phyloP scores from a whole-genome alignment of 30 jellyfish, hydroid and myxozoan genomes.

The Turritopsis rubra region DNA sequence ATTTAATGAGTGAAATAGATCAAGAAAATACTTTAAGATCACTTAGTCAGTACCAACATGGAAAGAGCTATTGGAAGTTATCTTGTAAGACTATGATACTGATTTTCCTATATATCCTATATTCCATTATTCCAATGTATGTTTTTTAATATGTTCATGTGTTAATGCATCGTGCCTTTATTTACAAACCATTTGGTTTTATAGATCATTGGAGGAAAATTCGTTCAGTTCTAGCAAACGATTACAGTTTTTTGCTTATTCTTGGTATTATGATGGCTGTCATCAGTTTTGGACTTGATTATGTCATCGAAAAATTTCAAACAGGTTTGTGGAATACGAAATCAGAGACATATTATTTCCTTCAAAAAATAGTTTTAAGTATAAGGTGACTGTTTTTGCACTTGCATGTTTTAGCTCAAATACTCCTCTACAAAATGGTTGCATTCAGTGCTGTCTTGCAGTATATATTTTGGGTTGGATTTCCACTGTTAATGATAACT shows the following conservation, averaged over 20 bases:
- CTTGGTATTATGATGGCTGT: constrained; percentile 95
- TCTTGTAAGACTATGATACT: constrained; percentile 45
- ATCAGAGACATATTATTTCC: constrained; percentile 29
- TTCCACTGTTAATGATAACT: constrained; percentile 76
- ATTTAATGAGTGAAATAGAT: constrained; percentile 36
- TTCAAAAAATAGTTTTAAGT: not conserved
- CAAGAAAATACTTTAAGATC: constrained; percentile 68
- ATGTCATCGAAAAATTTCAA: constrained; percentile 78
- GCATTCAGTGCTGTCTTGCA: constrained; percentile 60
- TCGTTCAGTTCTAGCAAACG: constrained; percentile 77
- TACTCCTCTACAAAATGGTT: constrained; percentile 68
- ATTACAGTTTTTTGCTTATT: constrained; percentile 72
- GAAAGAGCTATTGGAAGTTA: constrained; percentile 34
- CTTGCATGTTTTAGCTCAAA: constrained; percentile 62
- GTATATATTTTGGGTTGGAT: constrained; percentile 88
- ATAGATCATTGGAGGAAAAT: constrained; percentile 75
- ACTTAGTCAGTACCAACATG: constrained; percentile 38
- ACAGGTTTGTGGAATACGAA: constrained; percentile 45
- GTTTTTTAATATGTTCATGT: no score
- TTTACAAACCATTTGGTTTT: not conserved
- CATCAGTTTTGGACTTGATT: constrained; percentile 82
- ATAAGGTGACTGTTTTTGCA: not conserved
- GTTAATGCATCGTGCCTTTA: no score
- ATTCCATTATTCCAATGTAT: no score
- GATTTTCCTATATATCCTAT: no score